These are phyloP conservation scores for Pagetopsis macropterus DNA, from an alignment of 2,797 vertebrate species.

Conservation along the genomic window DNA sequence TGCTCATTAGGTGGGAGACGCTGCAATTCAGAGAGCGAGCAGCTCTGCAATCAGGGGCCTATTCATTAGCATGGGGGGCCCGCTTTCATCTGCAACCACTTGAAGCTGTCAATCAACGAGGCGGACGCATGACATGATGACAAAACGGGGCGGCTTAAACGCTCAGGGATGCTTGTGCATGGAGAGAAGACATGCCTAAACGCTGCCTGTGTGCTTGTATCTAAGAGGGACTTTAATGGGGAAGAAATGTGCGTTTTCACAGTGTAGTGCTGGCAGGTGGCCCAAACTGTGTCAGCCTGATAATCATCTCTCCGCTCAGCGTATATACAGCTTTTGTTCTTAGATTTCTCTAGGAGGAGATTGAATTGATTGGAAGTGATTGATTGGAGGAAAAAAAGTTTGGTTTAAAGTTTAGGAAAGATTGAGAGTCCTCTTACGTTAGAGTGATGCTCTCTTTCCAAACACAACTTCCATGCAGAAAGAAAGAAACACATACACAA, in stretches of 20 bases:
- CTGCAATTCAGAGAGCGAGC: conserved; percentile 76
- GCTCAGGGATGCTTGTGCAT: conserved; percentile 72
- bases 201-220: conserved; percentile 62
- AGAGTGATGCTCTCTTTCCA: background rate
- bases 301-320: conserved; percentile 76
- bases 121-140: conserved; percentile 76
- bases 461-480: background rate
- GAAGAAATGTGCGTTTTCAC: conserved; percentile 67
- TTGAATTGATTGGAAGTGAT: conserved; percentile 66
- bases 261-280: conserved; percentile 80
- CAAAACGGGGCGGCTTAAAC: conserved; percentile 71
- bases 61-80: conserved; percentile 82
- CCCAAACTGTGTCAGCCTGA: conserved; percentile 74
- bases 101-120: conserved; percentile 77
- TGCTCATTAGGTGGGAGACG: conserved; percentile 77
- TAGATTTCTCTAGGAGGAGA: conserved; percentile 61
- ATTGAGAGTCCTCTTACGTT: conserved; percentile 14
- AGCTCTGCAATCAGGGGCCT: conserved; percentile 81
- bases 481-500: conserved; percentile 5
- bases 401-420: conserved; percentile 41
- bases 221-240: conserved; percentile 58
- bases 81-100: conserved; percentile 83
- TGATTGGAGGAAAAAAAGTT: conserved; percentile 45
- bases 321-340: conserved; percentile 73
- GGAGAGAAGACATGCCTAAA: conserved; percentile 66